Evolutionary conservation across 2,113 vertebrate genomes (phyloP), one percentile per base, ranked within the genome.

Genomic region (Octodon degus): DNA sequence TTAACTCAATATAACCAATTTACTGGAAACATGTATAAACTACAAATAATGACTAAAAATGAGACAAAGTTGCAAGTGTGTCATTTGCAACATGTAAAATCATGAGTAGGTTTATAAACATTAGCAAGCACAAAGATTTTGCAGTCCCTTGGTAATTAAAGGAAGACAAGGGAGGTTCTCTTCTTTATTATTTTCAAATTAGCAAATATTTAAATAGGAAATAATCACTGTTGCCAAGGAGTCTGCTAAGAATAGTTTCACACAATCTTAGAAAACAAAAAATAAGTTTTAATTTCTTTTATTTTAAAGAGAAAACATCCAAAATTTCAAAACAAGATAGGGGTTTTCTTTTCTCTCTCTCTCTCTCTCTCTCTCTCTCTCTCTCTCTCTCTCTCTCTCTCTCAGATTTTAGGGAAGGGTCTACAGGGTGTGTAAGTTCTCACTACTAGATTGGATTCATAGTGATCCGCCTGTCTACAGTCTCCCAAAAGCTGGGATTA

Each of bases 131-230:
- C 67, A 5, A 94, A 93, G 83, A 72, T 5, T 27, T 47, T 60
- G 0, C 5, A 47, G 10, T 3, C 83, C 65, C 7, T 47, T 93
- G 63, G 34, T 63, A 90, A 93, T 86, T 68, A 72, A 87, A 77
- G 55, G 3, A 62, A 89, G 80, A 70, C 3, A 72, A 53, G 47
- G 70, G 4, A 81, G 2, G 60, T 53, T 76, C 14, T 86, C 9
- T 82, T 11, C 27, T 58, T 82, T 93, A 50, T 87, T 74, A 47
- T 37, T 86, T 70, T 89, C 34, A 93, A 63, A 89, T 84, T 62
- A 86, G 2, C 30, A 81, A 74, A 43, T 53, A 63, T 67, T 60
- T 60, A 74, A 67, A 34, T 63, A 76, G 12, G 34, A 13, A 85
- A 40, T 40, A 27, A 13, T 55, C 10, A 53, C 6, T 34, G 1